Conservation (phyloP, 2,113 vertebrate species). For the Tupaia tana region DNA sequence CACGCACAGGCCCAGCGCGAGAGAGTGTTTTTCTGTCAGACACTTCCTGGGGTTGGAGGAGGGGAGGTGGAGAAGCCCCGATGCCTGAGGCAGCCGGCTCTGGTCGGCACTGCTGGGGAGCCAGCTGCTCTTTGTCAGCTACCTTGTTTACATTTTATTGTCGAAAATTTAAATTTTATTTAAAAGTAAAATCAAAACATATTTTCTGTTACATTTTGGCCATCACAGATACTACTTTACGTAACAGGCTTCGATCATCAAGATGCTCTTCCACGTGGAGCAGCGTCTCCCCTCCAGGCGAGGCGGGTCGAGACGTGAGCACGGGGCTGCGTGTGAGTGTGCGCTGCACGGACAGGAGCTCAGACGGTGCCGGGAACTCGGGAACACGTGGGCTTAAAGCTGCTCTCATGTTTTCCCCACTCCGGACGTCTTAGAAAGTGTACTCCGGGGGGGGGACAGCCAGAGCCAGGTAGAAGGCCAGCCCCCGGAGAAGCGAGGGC, state of each 20-base stretch:
- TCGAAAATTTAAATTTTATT: background rate
- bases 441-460: background rate
- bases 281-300: too few relatives aligned
- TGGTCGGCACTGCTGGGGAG: too few relatives aligned
- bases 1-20: too few relatives aligned
- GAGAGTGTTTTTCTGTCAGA: too few relatives aligned
- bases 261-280: background rate
- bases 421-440: background rate
- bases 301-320: too few relatives aligned
- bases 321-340: too few relatives aligned
- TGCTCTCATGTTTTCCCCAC: background rate
- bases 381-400: background rate
- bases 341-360: background rate
- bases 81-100: too few relatives aligned
- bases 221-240: background rate
- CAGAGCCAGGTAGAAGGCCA: accelerated
- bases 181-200: background rate
- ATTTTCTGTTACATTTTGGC: background rate
- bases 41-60: too few relatives aligned
- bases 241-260: background rate
- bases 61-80: too few relatives aligned
- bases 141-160: background rate
- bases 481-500: background rate
- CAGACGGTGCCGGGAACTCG: background rate
- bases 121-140: too few relatives aligned